These are phyloP conservation scores for Leucozona laternaria DNA, from an alignment of 2,888 invertebrate genomes.

Conservation along the genomic window DNA sequence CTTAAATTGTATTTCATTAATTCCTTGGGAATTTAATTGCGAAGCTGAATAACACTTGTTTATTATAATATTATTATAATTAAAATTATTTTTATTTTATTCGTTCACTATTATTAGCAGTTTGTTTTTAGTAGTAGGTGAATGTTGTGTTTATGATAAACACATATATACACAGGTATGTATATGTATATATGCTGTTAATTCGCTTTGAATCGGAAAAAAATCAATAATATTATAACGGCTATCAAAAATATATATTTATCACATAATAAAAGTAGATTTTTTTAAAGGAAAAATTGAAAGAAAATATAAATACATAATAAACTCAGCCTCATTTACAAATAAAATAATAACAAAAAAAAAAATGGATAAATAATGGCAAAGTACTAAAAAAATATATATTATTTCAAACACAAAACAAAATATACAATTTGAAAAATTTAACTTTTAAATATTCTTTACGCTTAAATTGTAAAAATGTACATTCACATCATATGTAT, in stretches of 20 bases:
- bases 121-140: conserved; percentile 37
- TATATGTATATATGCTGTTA: conserved; percentile 56
- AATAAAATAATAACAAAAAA: conserved; percentile 69
- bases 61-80: conserved; percentile 24
- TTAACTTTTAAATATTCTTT: conserved; percentile 58
- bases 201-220: conserved; percentile 48
- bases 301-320: conserved; percentile 67
- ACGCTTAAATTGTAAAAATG: conserved; percentile 59
- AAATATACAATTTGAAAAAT: conserved; percentile 62
- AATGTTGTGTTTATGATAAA: conserved; percentile 47
- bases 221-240: conserved; percentile 57
- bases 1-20: conserved; percentile 59
- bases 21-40: conserved; percentile 70
- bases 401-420: conserved; percentile 58
- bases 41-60: conserved; percentile 65
- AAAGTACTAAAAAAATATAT: conserved; percentile 60
- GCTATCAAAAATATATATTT: conserved; percentile 73
- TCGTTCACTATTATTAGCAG: conserved; percentile 46
- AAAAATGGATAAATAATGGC: conserved; percentile 71
- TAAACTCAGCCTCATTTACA: conserved; percentile 74
- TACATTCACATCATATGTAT: conserved; percentile 51
- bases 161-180: conserved; percentile 1
- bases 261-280: conserved; percentile 72
- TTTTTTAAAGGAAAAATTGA: conserved; percentile 52
- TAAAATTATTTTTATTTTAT: conserved; percentile 33